Evolutionary conservation across 2,113 vertebrate genomes (phyloP), one percentile per base, ranked within the genome.

Genomic region (Ascaphus truei): DNA sequence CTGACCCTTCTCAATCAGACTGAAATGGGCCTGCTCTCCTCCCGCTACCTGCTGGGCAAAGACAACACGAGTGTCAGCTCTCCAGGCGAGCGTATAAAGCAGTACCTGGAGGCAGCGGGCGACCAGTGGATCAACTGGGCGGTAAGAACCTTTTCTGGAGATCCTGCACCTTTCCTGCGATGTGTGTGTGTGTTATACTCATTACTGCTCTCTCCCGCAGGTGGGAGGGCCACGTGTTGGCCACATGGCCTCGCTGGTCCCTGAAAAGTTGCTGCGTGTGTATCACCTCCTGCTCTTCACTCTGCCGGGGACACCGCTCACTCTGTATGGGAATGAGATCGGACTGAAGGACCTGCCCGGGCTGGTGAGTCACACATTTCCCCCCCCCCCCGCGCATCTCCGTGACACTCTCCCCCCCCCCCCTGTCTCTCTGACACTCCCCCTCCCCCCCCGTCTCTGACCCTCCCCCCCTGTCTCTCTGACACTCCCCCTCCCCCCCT

Each of bases 271-370:
- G 3, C 74, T 86, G 5, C 85, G 77, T 0, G 88, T 95, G 0
- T 91, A 91, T 75, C 91, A 95, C 29, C 77, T 92, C 43, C 80
- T 96, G 51, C 73, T 95, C 6, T 92, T 95, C 72, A 93, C 93
- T 1, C 73, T 95, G 41, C 92, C 90, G 0, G 94, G 93, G 22
- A 96, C 92, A 0, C 93, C 94, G 0, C 79, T 95, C 45, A 92
- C 93, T 33, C 90, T 73, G 37, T 93, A 89, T 0, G 94, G 94
- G 2, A 93, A 95, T 7, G 94, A 95, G 75, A 89, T 96, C 1
- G 93, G 92, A 23, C 83, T 96, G 11, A 7, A 74, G 53, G 79
- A 9, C 7, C 12, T 71, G 22, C 64, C 80, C 5, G 79, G 71
- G 53, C 72, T 80, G 81, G 83, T 85, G 73, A 3, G 50, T 20